Percentiles rank a stretch among this genome's conserved stretches.
Conservation (phyloP, 2,888 invertebrate genomes). For the Zootermopsis nevadensis region DNA sequence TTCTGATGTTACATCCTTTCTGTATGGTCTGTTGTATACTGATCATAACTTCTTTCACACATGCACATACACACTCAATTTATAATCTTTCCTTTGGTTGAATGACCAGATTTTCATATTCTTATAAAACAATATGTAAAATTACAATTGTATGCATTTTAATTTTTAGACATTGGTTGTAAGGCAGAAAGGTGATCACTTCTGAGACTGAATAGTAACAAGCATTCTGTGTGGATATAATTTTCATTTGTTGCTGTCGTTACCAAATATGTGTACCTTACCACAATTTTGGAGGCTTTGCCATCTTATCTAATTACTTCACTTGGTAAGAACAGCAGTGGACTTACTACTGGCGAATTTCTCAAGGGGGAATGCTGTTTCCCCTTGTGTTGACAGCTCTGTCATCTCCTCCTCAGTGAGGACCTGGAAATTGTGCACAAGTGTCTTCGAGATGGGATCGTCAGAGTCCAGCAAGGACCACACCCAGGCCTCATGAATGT, state of each 20-base stretch:
- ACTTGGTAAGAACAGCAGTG: neutral
- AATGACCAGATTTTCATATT: no score
- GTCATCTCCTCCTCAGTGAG: slow-evolving; percentile 17
- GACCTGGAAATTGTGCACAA: neutral
- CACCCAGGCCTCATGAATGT: slow-evolving; percentile 14
- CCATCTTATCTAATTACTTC: neutral
- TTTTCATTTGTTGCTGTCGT: neutral
- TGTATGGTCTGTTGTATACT: no score
- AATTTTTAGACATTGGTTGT: neutral
- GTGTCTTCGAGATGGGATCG: neutral
- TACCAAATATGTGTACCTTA: neutral
- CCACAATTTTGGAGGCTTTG: neutral
- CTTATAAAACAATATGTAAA: neutral
- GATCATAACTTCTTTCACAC: no score
- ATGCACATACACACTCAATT: no score
- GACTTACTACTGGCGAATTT: neutral
- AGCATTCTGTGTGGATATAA: neutral
- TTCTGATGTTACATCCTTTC: no score
- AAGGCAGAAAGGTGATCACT: neutral
- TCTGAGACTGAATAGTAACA: no score
- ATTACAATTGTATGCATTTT: neutral
- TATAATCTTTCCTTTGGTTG: no score
- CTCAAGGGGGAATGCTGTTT: slow-evolving; percentile 14
- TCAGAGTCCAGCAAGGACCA: slow-evolving; percentile 20
- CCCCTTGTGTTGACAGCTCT: neutral